Evolutionary conservation across 2,113 vertebrate species (phyloP).

Genomic region (Theristicus caerulescens): DNA sequence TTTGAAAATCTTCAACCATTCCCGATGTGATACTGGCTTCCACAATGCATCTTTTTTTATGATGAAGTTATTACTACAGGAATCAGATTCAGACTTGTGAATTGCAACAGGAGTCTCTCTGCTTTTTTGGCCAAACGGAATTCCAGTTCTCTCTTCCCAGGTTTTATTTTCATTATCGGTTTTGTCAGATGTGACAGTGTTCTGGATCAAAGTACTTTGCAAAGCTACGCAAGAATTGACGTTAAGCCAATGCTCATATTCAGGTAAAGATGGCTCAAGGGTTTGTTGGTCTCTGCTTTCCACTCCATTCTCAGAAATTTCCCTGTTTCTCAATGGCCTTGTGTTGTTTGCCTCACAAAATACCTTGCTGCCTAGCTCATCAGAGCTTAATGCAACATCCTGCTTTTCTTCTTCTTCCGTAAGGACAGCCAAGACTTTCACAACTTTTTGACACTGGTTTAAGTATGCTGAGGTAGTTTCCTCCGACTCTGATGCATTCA

Average conservation of each 20-base stretch:
- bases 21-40: constrained; percentile 30
- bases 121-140: background rate
- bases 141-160: background rate
- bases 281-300: background rate
- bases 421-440: constrained; percentile 32
- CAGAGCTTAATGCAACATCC: background rate
- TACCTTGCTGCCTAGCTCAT: constrained; percentile 29
- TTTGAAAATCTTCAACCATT: constrained; percentile 72
- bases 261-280: background rate
- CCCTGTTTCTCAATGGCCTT: background rate
- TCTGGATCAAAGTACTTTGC: background rate
- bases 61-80: background rate
- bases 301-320: background rate
- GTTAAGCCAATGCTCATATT: background rate
- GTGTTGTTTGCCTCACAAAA: background rate
- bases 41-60: background rate
- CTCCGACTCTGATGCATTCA: background rate
- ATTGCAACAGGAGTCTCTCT: background rate
- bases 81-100: background rate
- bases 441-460: constrained; percentile 23
- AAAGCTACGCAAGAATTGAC: background rate
- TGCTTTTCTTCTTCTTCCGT: constrained; percentile 49
- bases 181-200: background rate
- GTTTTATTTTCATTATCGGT: background rate
- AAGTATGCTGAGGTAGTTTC: background rate